Conservation (phyloP, 2,888 invertebrate species). For the Byasa hedistus region DNA sequence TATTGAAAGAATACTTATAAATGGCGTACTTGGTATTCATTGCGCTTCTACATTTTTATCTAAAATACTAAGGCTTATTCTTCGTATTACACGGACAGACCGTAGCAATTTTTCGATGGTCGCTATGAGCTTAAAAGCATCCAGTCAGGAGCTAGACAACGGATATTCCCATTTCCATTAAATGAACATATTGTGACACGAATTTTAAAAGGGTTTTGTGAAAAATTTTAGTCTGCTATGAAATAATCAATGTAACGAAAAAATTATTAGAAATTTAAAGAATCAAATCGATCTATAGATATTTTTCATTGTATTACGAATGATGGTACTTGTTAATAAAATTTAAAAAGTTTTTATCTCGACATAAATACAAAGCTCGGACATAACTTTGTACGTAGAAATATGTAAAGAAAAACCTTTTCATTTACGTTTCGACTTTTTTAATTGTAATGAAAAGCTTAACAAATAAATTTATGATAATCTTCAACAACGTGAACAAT, state of each 20-base stretch:
- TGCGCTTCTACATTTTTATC: neutral
- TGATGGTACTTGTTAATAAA: too few relatives aligned
- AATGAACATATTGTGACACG: constrained; percentile 8
- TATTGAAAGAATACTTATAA: neutral
- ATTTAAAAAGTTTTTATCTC: too few relatives aligned
- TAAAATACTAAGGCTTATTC: neutral
- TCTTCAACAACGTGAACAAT: too few relatives aligned
- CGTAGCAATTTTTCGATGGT: constrained; percentile 6
- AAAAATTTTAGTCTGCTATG: neutral
- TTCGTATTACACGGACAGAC: neutral
- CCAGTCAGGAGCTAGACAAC: neutral
- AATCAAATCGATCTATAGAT: neutral
- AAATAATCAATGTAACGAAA: neutral
- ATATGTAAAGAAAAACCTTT: too few relatives aligned
- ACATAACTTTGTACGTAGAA: too few relatives aligned
- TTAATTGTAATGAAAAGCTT: too few relatives aligned
- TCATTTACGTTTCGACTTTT: too few relatives aligned
- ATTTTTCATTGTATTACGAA: neutral
- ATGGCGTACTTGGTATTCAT: neutral
- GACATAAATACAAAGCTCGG: too few relatives aligned
- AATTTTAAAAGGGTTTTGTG: constrained; percentile 6
- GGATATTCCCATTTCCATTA: constrained; percentile 1
- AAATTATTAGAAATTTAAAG: neutral
- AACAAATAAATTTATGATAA: too few relatives aligned
- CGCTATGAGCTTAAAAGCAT: constrained; percentile 10